Conservation (phyloP, 1,140 invertebrate species). For the Ips nitidus region DNA sequence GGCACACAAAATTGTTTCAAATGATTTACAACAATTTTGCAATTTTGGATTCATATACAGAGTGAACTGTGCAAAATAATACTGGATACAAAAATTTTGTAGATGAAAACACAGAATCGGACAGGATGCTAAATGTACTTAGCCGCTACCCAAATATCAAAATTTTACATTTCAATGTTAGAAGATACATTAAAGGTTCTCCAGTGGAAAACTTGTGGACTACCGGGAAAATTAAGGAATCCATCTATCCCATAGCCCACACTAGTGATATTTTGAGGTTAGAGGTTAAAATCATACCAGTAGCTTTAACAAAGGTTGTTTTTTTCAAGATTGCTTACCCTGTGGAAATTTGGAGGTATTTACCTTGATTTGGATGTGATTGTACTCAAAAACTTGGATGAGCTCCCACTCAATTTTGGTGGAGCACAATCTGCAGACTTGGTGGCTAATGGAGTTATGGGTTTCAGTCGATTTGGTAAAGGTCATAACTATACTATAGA, state of each 20-base stretch:
- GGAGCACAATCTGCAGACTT: conserved; percentile 61
- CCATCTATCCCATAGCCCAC: conserved; percentile 60
- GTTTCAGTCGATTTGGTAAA: conserved; percentile 54
- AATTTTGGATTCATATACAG: too few relatives aligned
- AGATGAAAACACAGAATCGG: conserved; percentile 43
- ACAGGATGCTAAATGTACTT: conserved; percentile 54
- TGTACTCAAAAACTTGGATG: conserved; percentile 62
- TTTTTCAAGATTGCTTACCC: conserved; percentile 60
- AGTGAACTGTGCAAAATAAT: too few relatives aligned
- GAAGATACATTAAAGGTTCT: conserved; percentile 59
- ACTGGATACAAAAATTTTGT: not conserved
- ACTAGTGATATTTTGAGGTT: conserved; percentile 63
- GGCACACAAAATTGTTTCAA: too few relatives aligned
- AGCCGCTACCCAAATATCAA: conserved; percentile 60
- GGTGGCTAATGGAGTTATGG: conserved; percentile 66
- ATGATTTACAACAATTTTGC: too few relatives aligned
- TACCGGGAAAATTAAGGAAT: conserved; percentile 57
- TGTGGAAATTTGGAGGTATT: conserved; percentile 76
- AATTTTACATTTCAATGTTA: conserved; percentile 58
- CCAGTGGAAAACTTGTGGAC: conserved; percentile 62
- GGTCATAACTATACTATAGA: conserved; percentile 61
- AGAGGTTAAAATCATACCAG: too few relatives aligned
- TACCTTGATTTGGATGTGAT: conserved; percentile 78
- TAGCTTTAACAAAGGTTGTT: not conserved
- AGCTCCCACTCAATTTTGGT: conserved; percentile 62